phyloP scores from a whole-genome alignment of 2,888 invertebrate genomes.

The Leptodirus hochenwartii region DNA sequence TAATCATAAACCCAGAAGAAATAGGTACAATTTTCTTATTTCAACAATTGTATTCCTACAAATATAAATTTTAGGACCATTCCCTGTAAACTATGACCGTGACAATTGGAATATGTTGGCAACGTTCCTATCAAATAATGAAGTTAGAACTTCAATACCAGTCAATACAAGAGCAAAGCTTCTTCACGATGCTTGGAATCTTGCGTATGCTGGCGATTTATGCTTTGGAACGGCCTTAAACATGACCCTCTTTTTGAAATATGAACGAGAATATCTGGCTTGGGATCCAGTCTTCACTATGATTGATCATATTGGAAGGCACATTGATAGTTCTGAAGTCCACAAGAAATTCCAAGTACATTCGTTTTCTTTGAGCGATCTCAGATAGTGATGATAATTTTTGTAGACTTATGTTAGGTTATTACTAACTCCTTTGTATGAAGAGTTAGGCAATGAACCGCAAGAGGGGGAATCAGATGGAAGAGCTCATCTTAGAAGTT shows the following conservation, averaged over 20 bases:
- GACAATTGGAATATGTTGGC: slow-evolving; percentile 61
- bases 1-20: slow-evolving; percentile 70
- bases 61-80: slow-evolving; percentile 38
- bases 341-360: slow-evolving; percentile 53
- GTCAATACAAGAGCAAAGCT: slow-evolving; percentile 56
- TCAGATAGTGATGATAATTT: slow-evolving; percentile 8
- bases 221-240: slow-evolving; percentile 58
- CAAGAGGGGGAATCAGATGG: slow-evolving; percentile 43
- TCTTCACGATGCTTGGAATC: slow-evolving; percentile 60
- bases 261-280: slow-evolving; percentile 55
- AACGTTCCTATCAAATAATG: slow-evolving; percentile 37
- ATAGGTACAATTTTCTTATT: slow-evolving; percentile 36
- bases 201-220: slow-evolving; percentile 60
- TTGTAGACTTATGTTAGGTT: slow-evolving; percentile 48
- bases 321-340: slow-evolving; percentile 45
- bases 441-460: slow-evolving; percentile 38
- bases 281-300: slow-evolving; percentile 74
- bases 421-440: slow-evolving; percentile 51
- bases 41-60: slow-evolving; percentile 7
- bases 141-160: slow-evolving; percentile 38
- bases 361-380: slow-evolving; percentile 6
- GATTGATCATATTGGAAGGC: slow-evolving; percentile 62
- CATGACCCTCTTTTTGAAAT: slow-evolving; percentile 57
- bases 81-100: slow-evolving; percentile 65
- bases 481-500: slow-evolving; percentile 44